These are phyloP conservation scores for Phrynosoma platyrhinos DNA, from an alignment of 2,113 vertebrate genomes.

Conservation along the genomic window DNA sequence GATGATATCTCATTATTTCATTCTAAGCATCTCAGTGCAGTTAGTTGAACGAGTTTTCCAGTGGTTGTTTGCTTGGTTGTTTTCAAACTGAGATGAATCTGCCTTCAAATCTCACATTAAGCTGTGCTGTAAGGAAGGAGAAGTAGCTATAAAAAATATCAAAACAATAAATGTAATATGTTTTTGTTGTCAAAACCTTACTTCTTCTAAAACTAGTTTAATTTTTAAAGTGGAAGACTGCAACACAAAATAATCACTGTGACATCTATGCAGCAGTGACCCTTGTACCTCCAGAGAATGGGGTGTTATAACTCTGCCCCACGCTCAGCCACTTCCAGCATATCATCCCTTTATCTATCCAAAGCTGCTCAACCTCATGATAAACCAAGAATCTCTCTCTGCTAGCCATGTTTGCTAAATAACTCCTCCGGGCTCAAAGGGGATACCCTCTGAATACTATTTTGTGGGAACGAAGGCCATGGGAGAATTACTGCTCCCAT, in stretches of 20 bases:
- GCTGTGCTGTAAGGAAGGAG: constrained; percentile 8
- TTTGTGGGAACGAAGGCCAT: neutral
- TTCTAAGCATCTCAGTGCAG: neutral
- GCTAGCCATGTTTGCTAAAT: neutral
- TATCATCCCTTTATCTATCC: neutral
- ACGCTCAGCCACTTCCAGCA: neutral
- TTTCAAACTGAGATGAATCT: neutral
- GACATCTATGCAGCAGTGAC: neutral
- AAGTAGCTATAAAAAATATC: neutral
- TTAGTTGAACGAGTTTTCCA: neutral
- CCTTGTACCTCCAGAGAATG: neutral
- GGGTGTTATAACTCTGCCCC: neutral
- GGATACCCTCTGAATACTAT: too few species aligned
- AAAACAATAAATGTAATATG: constrained; percentile 33
- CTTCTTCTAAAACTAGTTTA: constrained; percentile 6
- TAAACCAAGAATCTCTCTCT: neutral
- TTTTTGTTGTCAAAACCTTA: neutral
- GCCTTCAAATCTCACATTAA: neutral
- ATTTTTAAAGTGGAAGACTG: constrained; percentile 23
- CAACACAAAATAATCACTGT: neutral
- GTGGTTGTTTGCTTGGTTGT: neutral
- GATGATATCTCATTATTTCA: neutral
- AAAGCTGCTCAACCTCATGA: neutral
- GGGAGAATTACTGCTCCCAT: too few species aligned
- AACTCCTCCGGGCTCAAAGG: neutral